Evolutionary conservation across 2,113 vertebrate species (phyloP).

Genomic region (Ceyx margarethae): DNA sequence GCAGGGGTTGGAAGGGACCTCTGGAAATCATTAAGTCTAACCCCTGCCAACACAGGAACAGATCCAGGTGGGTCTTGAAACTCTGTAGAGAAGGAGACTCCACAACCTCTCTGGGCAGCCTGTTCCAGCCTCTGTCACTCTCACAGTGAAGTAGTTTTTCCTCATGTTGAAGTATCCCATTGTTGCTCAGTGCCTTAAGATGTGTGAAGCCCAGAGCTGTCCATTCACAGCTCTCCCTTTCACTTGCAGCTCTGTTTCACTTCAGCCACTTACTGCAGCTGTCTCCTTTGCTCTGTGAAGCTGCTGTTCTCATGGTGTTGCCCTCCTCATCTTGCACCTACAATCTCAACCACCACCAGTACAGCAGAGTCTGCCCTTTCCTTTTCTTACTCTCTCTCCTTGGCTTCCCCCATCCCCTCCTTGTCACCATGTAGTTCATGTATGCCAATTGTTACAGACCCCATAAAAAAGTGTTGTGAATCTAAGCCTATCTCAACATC

Average conservation of each 20-base stretch:
- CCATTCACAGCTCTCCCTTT: neutral
- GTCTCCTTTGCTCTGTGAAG: neutral
- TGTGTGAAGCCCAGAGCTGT: neutral
- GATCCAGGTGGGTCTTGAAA: no score
- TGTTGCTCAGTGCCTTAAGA: neutral
- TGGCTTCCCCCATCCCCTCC: neutral
- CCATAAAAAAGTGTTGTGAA: neutral
- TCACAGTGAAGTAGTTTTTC: no score
- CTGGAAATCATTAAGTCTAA: no score
- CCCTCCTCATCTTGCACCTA: neutral
- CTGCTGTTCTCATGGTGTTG: neutral
- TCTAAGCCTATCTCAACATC: neutral
- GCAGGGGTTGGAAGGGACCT: no score
- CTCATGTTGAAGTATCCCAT: neutral
- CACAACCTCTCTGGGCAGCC: no score
- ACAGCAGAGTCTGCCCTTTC: neutral
- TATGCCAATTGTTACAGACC: neutral
- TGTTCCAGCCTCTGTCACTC: no score
- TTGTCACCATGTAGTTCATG: neutral
- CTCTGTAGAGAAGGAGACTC: no score
- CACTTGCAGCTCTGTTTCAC: neutral
- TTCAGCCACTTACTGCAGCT: neutral
- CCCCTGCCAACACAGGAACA: no score
- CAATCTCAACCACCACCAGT: neutral
- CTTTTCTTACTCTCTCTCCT: neutral